Evolutionary conservation across 2,797 vertebrate genomes (phyloP), one percentile per base, ranked within the genome.

Genomic region (Anomalospiza imberbis): DNA sequence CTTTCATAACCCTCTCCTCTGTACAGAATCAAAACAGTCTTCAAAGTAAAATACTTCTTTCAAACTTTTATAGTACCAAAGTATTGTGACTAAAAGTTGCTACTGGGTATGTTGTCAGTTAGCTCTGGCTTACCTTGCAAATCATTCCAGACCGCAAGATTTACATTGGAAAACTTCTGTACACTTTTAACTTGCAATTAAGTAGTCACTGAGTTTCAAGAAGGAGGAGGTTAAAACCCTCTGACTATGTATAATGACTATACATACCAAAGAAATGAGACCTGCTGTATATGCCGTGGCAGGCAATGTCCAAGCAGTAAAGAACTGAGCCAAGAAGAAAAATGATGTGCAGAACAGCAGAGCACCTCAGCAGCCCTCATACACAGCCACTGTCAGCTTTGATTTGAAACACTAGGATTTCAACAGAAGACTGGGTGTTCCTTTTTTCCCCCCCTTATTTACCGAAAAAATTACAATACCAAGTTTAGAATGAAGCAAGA

Each of bases 401-500:
- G 1, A 47, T 38, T 51, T 38, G 34, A 66, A 67, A 74, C 7
- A 58, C 10, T 13, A 42, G 5, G 29, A 85, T 78, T 83, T 70
- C 76, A 78, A 36, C 63, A 92, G 36, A 61, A 85, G 18, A 21
- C 17, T 7, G 22, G 7, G 10, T 17, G 31, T 28, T 73, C 26
- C 12, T 25, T 11, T 38, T 25, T 16, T 4, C 0, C 0, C 2
- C 7, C 7, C 25, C 32, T 38, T 36, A 44, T 17, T 85, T 82
- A 58, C 38, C 2, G 0, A 22, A 72, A 80, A 40, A 44, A 78
- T n/a, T 25, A 12, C 3, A 5, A 44, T 10, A 9, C 12, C 21
- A 22, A 85, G 14, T 40, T 57, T 50, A 58, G 48, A 90, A 84
- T 84, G 80, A 94, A 87, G 85, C 77, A 95, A 95, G 63, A 79